Evolutionary conservation across 2,797 vertebrate genomes (phyloP).

Genomic region (Sebastes oblongus): DNA sequence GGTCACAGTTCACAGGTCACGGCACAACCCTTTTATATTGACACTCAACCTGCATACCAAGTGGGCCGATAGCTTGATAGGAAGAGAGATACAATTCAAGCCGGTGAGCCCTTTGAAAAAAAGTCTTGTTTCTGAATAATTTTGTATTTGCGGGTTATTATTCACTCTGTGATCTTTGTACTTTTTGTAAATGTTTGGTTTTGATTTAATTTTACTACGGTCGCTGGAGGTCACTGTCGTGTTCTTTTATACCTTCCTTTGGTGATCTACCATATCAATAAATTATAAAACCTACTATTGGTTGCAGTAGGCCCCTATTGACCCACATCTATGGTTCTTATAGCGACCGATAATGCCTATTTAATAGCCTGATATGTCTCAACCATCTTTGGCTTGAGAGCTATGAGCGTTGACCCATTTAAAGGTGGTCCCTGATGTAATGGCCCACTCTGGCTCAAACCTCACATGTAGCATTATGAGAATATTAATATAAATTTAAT

Average conservation of each 20-base stretch:
- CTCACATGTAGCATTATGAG: not conserved
- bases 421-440: not conserved
- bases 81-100: not conserved
- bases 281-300: too few species aligned
- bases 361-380: too few species aligned
- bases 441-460: not conserved
- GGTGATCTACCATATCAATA: too few species aligned
- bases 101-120: not conserved
- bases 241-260: too few species aligned
- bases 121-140: not conserved
- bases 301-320: too few species aligned
- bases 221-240: too few species aligned
- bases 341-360: too few species aligned
- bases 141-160: not conserved
- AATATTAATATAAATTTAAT: not conserved
- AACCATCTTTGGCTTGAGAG: not conserved
- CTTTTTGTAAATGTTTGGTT: not conserved
- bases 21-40: slow-evolving; percentile 10
- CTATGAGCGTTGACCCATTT: not conserved
- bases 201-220: not conserved
- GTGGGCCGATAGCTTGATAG: not conserved
- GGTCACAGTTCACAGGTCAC: slow-evolving; percentile 21
- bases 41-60: slow-evolving; percentile 22
- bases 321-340: too few species aligned
- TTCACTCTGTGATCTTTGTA: not conserved